Evolutionary conservation across 2,888 invertebrate species (phyloP), one percentile per base, ranked within the genome.

Genomic region (Epistrophella euchroma): DNA sequence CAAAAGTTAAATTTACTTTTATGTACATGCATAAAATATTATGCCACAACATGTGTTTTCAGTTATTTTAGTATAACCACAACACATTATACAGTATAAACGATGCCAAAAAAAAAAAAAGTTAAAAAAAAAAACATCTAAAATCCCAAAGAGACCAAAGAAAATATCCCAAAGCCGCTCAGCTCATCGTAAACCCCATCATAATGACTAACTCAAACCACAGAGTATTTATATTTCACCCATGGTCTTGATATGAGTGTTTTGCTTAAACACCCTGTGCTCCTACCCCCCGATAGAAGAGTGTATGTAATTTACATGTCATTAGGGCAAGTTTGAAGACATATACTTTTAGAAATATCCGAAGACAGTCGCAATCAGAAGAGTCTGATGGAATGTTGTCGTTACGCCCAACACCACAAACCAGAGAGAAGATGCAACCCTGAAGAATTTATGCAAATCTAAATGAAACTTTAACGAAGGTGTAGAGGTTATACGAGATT

Each of bases 41-140:
- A 58, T 64, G 4, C 80, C 84, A 72, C 80, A 86, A 82, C 86
- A 86, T 82, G 77, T 86, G 85, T 86, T 86, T 55, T 19, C 74
- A 77, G 81, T 74, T 75, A 82, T 71, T 82, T 82, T 82, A 71
- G 70, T 74, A 71, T 79, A 79, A 79, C 78, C 77, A 68, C 76
- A 75, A 72, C 68, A 40, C 58, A 76, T 40, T 52, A 66, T 47
- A 68, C 17, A 55, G 28, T 52, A 66, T 47, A 68, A 15, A 55
- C 11, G 19, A 76, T 58, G 71, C 56, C 76, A 58, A 22, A 56
- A 56, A 43, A 75, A 22, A 68, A 45, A 60, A 37, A 37, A 37
- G 13, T n/a, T n/a, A 50, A 47, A 37, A 55, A 37, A 47, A 55
- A 76, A 10, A 50, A 32, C 47, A 17, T n/a, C 28, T 43, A 22